These are phyloP conservation scores for Laticauda colubrina DNA, from an alignment of 2,113 vertebrate genomes.

Conservation along the genomic window DNA sequence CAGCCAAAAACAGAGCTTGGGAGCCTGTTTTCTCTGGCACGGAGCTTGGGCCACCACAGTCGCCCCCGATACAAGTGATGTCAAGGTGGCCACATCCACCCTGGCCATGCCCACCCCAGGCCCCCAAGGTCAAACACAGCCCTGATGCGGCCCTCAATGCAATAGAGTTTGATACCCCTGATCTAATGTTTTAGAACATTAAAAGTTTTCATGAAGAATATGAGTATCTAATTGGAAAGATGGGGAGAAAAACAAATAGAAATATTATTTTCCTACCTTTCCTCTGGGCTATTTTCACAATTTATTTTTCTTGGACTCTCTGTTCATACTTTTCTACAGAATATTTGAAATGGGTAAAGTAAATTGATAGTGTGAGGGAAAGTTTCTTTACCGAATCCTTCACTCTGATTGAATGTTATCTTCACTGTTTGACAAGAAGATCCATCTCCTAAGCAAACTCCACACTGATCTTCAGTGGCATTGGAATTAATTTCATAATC, in stretches of 20 bases:
- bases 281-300: not conserved
- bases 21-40: no score
- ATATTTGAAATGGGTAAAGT: not conserved
- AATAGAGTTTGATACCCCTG: no score
- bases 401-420: slow-evolving; percentile 82
- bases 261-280: not conserved
- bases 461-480: slow-evolving; percentile 90
- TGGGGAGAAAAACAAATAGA: not conserved
- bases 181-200: not conserved
- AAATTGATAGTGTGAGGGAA: not conserved
- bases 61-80: no score
- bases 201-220: not conserved
- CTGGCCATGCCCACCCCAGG: no score
- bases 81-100: no score
- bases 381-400: slow-evolving; percentile 83
- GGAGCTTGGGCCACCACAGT: no score
- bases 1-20: no score
- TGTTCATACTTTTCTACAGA: not conserved
- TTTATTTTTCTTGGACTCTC: not conserved
- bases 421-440: slow-evolving; percentile 85
- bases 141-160: no score
- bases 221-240: not conserved
- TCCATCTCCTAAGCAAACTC: slow-evolving; percentile 90
- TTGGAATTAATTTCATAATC: slow-evolving; percentile 94
- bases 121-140: no score